Conservation (phyloP, 2,113 vertebrate genomes). For the Brachyhypopomus gauderio region DNA sequence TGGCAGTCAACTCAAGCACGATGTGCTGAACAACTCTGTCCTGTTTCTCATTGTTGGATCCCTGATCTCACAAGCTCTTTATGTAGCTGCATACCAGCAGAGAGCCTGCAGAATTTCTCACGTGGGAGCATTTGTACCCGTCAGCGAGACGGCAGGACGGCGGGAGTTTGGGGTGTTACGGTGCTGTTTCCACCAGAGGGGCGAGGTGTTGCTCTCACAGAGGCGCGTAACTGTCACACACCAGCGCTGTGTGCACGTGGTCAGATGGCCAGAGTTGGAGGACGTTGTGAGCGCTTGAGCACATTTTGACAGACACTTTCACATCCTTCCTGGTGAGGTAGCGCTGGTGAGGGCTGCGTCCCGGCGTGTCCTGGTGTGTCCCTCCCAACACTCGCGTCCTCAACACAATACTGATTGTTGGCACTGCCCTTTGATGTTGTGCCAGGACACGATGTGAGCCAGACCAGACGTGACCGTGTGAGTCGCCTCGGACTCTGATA, state of each 20-base stretch:
- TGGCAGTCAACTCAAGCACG: too few relatives aligned
- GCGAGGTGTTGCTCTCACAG: neutral
- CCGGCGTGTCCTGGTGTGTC: too few relatives aligned
- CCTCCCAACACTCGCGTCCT: neutral
- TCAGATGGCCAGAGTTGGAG: neutral
- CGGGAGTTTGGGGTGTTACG: conserved; percentile 40
- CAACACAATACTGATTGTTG: neutral
- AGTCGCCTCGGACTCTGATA: neutral
- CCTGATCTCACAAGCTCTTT: too few relatives aligned
- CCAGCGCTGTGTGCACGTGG: neutral
- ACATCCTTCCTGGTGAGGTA: neutral
- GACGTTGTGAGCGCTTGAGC: conserved; percentile 52
- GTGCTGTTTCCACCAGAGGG: conserved; percentile 47
- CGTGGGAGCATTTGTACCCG: conserved; percentile 11
- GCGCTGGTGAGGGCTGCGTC: too few relatives aligned
- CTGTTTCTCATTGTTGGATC: too few relatives aligned
- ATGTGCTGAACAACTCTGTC: too few relatives aligned
- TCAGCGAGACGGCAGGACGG: conserved; percentile 37
- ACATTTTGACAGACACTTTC: conserved; percentile 43
- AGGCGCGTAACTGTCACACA: conserved; percentile 31
- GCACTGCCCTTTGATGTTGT: conserved; percentile 1
- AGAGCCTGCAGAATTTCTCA: too few relatives aligned
- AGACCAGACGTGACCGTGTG: conserved; percentile 26
- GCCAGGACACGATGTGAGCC: conserved; percentile 57
- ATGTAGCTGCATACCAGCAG: too few relatives aligned